These are phyloP conservation scores for Belgica antarctica DNA, from an alignment of 2,888 invertebrate genomes.

Conservation along the genomic window DNA sequence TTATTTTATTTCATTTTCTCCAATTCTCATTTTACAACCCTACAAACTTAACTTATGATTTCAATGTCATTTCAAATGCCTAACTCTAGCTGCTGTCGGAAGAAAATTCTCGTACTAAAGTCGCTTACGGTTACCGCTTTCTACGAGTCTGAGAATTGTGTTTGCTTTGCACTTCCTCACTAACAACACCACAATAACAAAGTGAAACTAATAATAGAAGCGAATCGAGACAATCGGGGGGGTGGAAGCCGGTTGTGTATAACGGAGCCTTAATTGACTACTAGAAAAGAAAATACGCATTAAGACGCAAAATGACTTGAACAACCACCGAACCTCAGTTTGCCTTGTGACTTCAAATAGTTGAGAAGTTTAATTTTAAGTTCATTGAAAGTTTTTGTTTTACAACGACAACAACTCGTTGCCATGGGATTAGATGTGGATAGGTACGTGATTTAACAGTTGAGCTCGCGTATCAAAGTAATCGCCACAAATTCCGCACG, in stretches of 20 bases:
- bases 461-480: conserved; percentile 73
- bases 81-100: not conserved
- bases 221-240: not conserved
- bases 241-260: not conserved
- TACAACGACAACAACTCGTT: no score
- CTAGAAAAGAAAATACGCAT: no score
- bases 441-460: conserved; percentile 72
- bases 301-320: no score
- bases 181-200: not conserved
- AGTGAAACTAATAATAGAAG: no score
- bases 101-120: no score
- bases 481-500: conserved; percentile 79
- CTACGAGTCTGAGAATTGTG: not conserved
- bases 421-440: conserved; percentile 70
- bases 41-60: conserved; percentile 6
- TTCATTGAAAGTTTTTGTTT: not conserved
- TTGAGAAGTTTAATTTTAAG: not conserved
- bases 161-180: not conserved
- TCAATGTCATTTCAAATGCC: conserved; percentile 15
- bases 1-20: not conserved
- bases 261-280: not conserved
- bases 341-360: no score
- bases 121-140: no score
- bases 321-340: no score
- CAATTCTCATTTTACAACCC: not conserved